phyloP scores from a whole-genome alignment of 2,888 invertebrate genomes.

The Pandemis corylana region DNA sequence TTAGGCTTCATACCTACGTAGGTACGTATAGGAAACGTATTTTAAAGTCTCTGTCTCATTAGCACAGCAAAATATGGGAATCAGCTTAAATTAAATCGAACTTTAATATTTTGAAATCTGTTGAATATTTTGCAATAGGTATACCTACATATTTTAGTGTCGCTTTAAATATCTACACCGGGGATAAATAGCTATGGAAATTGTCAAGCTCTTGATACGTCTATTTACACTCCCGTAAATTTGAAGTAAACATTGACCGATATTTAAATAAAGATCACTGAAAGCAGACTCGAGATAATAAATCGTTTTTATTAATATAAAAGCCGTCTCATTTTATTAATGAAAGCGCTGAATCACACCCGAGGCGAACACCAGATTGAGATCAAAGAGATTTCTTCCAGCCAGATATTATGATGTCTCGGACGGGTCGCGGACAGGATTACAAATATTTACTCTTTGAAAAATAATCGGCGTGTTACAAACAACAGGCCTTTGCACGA shows the following conservation, averaged over 20 bases:
- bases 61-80: too few relatives aligned
- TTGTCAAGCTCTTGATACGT: neutral
- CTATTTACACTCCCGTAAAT: conserved; percentile 1
- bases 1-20: too few relatives aligned
- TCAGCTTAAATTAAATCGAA: neutral
- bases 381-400: conserved; percentile 30
- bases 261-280: conserved; percentile 10
- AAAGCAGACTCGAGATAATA: conserved; percentile 8
- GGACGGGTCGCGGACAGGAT: conserved; percentile 27
- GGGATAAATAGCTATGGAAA: neutral
- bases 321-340: conserved; percentile 31
- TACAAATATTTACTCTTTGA: conserved; percentile 33
- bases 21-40: too few relatives aligned
- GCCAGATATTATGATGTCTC: conserved; percentile 18
- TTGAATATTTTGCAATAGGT: neutral
- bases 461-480: conserved; percentile 1
- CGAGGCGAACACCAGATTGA: conserved; percentile 14
- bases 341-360: conserved; percentile 28
- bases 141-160: neutral
- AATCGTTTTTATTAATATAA: conserved; percentile 36
- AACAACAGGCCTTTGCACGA: neutral
- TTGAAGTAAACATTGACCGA: conserved; percentile 12
- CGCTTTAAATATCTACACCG: neutral
- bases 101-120: neutral
- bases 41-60: neutral